Evolutionary conservation across 2,797 vertebrate species (phyloP).

Genomic region (Pseudochaenichthys georgianus): DNA sequence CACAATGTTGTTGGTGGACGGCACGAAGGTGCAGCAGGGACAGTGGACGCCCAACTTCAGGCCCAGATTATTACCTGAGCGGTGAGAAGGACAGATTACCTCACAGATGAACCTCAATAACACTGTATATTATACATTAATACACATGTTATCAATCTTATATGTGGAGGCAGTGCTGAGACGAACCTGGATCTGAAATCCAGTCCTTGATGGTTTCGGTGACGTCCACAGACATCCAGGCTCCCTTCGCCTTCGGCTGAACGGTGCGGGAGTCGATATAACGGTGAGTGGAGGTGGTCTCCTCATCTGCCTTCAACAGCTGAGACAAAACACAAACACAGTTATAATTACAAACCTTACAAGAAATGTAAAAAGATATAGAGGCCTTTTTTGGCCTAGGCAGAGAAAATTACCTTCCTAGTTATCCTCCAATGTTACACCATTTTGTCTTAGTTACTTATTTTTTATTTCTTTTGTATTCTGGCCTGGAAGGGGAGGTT

Average conservation of each 20-base stretch:
- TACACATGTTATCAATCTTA: neutral
- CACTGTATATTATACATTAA: neutral
- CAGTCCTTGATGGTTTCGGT: slow-evolving; percentile 89
- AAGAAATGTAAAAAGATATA: too few relatives aligned
- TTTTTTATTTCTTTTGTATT: too few relatives aligned
- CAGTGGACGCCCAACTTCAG: slow-evolving; percentile 88
- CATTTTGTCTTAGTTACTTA: too few relatives aligned
- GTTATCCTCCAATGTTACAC: too few relatives aligned
- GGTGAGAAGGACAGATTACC: slow-evolving; percentile 2
- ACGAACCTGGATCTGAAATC: slow-evolving; percentile 85
- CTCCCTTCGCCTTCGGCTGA: slow-evolving; percentile 81
- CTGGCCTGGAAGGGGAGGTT: too few relatives aligned
- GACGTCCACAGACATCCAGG: slow-evolving; percentile 87
- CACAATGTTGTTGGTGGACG: slow-evolving; percentile 87
- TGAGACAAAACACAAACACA: slow-evolving; percentile 41
- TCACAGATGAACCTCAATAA: neutral
- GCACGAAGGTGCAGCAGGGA: slow-evolving; percentile 88
- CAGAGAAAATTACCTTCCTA: too few relatives aligned
- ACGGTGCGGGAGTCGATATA: slow-evolving; percentile 88
- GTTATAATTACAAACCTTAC: too few relatives aligned
- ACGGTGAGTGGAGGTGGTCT: slow-evolving; percentile 83
- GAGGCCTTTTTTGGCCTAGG: too few relatives aligned
- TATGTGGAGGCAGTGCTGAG: neutral
- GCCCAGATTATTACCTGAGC: slow-evolving; percentile 86
- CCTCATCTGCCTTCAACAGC: slow-evolving; percentile 84